A percentile compares a stretch with the other conserved stretches of the same genome.
phyloP scores from a whole-genome alignment of 2,888 invertebrate genomes.

The Aricia artaxerxes region DNA sequence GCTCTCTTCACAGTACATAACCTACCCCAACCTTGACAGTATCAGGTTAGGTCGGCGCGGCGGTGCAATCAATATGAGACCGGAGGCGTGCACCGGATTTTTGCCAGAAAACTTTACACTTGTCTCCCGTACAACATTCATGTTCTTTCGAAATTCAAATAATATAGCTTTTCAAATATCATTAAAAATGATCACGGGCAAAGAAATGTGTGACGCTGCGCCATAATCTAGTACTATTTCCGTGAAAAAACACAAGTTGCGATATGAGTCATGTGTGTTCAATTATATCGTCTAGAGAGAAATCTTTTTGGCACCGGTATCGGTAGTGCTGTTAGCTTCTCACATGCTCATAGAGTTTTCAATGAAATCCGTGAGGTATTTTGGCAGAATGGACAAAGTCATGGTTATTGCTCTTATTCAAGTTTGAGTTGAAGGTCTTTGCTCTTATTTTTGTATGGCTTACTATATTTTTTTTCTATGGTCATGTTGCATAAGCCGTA shows the following conservation, averaged over 20 bases:
- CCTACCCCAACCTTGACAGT: background rate
- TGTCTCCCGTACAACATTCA: background rate
- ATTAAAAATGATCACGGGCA: background rate
- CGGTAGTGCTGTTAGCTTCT: background rate
- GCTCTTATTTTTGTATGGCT: background rate
- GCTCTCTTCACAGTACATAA: background rate
- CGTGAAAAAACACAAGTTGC: constrained; percentile 20
- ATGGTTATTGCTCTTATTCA: background rate
- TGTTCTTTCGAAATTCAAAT: background rate
- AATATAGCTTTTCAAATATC: background rate
- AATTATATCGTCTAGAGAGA: constrained; percentile 26
- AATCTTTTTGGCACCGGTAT: constrained; percentile 11
- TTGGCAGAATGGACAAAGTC: background rate
- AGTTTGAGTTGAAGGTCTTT: background rate
- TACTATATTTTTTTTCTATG: too few species aligned
- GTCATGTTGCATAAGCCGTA: too few species aligned
- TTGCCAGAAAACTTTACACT: background rate
- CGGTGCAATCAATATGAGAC: constrained; percentile 10
- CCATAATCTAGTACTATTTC: constrained; percentile 11
- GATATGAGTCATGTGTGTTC: constrained; percentile 20
- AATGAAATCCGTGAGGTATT: constrained; percentile 3
- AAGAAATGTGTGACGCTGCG: background rate
- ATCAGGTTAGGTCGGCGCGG: constrained; percentile 4
- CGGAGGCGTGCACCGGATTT: background rate
- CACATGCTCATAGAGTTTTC: constrained; percentile 10